Base-by-base conservation (phyloP, 2,113 vertebrate species). In the Variabilichromis moorii region DNA sequence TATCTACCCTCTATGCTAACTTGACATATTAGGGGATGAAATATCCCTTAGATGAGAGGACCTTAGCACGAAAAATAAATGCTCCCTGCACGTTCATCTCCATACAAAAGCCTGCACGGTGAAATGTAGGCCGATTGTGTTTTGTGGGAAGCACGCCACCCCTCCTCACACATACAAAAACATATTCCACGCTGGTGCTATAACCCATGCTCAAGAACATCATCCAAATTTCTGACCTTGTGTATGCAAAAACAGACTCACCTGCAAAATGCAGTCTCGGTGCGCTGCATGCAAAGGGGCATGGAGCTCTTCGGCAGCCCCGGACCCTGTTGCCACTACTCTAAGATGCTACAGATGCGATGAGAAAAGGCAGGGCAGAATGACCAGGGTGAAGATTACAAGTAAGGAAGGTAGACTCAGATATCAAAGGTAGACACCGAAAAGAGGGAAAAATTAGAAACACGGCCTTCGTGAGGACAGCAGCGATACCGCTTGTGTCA, bases 221-320 rank as follows among this genome's bases (percentile, higher is more conserved):
- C 85, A 31, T 5, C 11, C 21, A 78, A 26, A n/a, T 61, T 16
- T 21, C 8, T 10, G 17, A 17, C n/a, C 9, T 47, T 76, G 42
- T 76, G 42, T 47, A 19, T 33, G 26, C 17, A 84, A 26, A 26
- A 82, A 80, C 14, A 33, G 4, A 54, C 90, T 93, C 73, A 95
- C 95, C 94, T 93, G 92, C 84, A 85, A 40, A 88, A 81, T 26
- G 83, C 8, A 85, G 12, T 55, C 24, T 50, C 17, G 78, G 51
- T 35, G 83, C 80, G 82, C 71, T 63, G 88, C 50, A 31, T 16
- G 54, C 82, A 80, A 14, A 66, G 83, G 68, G 17, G 80, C 92
- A 82, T 81, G 82, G 66, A 83, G 89, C 37, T 86, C 81, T 4
- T 28, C 16, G 14, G 80, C 80, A 76, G 63, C 83, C 80, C 66